phyloP scores from a whole-genome alignment of 2,113 vertebrate species.

The Anarhynchus alexandrinus region DNA sequence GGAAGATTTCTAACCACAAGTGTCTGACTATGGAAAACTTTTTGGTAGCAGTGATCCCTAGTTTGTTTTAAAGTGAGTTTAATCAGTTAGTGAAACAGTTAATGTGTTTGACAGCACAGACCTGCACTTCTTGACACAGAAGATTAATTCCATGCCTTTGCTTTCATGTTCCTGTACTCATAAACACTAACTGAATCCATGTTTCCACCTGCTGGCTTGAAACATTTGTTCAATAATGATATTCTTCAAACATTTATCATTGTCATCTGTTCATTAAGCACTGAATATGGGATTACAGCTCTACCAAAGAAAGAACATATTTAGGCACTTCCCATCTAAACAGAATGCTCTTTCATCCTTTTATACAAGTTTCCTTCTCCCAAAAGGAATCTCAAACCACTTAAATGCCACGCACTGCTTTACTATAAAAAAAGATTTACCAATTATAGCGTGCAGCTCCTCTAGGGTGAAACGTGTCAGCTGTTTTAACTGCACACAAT shows the following conservation, averaged over 20 bases:
- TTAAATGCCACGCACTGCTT: neutral
- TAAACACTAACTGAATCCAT: conserved; percentile 1
- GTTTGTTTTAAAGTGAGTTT: neutral
- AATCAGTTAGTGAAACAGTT: neutral
- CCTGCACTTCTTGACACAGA: neutral
- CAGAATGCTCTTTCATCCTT: neutral
- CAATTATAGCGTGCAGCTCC: neutral
- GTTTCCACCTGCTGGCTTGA: neutral
- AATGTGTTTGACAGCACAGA: neutral
- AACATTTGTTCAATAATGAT: neutral
- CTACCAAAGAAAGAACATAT: neutral
- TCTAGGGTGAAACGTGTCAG: neutral
- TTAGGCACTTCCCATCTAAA: neutral
- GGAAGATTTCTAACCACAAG: neutral
- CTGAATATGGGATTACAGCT: neutral
- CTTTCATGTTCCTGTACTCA: neutral
- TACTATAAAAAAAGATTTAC: neutral
- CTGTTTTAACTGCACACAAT: neutral
- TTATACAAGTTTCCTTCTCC: neutral
- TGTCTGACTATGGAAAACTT: neutral
- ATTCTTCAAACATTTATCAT: conserved; percentile 14
- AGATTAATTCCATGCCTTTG: neutral
- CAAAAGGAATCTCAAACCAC: neutral
- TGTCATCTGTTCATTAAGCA: conserved; percentile 7
- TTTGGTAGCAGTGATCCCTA: neutral